Percentiles rank a stretch among this genome's conserved stretches.
Conservation (phyloP, 2,797 vertebrate species). For the Pagetopsis macropterus region DNA sequence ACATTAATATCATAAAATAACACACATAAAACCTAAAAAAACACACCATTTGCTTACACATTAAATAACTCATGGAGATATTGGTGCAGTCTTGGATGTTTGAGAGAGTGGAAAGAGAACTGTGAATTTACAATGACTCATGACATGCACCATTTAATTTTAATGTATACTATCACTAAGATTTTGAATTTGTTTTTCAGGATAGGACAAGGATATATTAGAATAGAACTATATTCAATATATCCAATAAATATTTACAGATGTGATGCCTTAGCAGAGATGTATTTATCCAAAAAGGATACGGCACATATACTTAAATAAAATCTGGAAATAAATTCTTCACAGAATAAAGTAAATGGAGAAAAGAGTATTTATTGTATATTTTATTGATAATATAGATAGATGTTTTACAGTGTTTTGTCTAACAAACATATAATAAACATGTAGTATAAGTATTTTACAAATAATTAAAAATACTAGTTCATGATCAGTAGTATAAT, state of each 20-base stretch:
- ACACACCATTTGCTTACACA: too few relatives aligned
- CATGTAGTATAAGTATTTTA: slow-evolving; percentile 35
- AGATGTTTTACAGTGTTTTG: slow-evolving; percentile 37
- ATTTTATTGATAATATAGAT: slow-evolving; percentile 42
- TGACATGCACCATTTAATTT: too few relatives aligned
- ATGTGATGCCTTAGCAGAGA: not conserved
- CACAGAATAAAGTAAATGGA: slow-evolving; percentile 5
- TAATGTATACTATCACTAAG: too few relatives aligned
- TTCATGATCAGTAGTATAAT: slow-evolving; percentile 38
- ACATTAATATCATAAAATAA: too few relatives aligned
- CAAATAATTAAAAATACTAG: slow-evolving; percentile 50
- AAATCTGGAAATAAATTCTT: slow-evolving; percentile 11
- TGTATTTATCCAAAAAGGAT: not conserved
- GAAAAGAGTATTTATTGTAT: slow-evolving; percentile 53
- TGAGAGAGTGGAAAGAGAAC: too few relatives aligned
- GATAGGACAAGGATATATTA: too few relatives aligned
- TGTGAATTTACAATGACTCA: too few relatives aligned
- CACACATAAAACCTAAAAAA: too few relatives aligned
- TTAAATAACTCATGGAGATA: too few relatives aligned
- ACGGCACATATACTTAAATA: not conserved
- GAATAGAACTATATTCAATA: not conserved
- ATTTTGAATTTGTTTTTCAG: too few relatives aligned
- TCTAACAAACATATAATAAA: slow-evolving; percentile 57
- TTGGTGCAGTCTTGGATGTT: too few relatives aligned
- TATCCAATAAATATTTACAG: not conserved